Evolutionary conservation across 2,113 vertebrate species (phyloP), one percentile per base, ranked within the genome.

Genomic region (Sylvilagus bachmani): DNA sequence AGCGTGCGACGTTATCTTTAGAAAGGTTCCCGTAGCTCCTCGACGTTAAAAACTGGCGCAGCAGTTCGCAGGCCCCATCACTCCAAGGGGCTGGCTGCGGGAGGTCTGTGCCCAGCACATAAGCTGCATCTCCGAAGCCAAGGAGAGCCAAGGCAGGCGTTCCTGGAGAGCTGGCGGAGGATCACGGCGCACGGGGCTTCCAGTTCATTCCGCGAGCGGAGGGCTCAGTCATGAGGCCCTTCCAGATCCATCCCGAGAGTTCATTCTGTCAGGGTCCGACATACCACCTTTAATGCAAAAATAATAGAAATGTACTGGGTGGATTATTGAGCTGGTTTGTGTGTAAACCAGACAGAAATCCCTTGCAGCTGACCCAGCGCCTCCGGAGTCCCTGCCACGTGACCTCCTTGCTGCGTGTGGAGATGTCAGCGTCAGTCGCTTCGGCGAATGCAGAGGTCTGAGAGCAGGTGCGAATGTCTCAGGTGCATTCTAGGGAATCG

Each of bases 331-430:
- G 6, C 17, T 29, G 33, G 75, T 78, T 85, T 77, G 27, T 96
- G 88, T 87, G 94, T 85, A 97, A 97, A 94, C 38, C 85, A 97
- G 96, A 93, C 75, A 84, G 87, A 84, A 90, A 87, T 95, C 95
- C 91, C 55, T 75, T 55, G 10, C 53, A 89, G 82, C 2, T 95
- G 80, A 96, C 84, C 93, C 97, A 89, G n/a, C 81, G 22, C 83
- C 94, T 97, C 95, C 93, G 17, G 70, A 93, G 93, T 44, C 31
- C 77, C 87, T 95, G 38, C 81, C 89, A 93, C 90, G 83, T 89
- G 91, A 91, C 95, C 95, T 70, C 81, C 85, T 96, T 97, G 95
- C 94, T 97, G 95, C 93, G 44, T 92, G 8, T 86, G 80, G 80
- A 44, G 90, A 92, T 22, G 77, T 86, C 95, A 94, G 44, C 6